Evolutionary conservation across 2,797 vertebrate species (phyloP).

Genomic region (Chaunax sp.): DNA sequence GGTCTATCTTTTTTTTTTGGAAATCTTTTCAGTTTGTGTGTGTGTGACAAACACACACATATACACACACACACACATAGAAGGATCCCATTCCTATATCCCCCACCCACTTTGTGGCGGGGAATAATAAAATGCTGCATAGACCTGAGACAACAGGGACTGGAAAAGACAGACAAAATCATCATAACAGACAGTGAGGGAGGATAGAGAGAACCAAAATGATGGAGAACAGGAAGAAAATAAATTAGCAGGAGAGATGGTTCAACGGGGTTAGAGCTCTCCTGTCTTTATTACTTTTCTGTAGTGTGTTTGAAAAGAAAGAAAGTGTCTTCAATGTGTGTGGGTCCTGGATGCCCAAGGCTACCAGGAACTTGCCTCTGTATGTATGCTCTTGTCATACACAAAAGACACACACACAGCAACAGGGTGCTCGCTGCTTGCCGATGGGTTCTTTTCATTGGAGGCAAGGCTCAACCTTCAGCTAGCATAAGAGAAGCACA

Average conservation of each 20-base stretch:
- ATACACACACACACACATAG: no score
- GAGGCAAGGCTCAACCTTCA: constrained; percentile 80
- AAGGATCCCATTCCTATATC: no score
- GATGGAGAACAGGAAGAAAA: constrained; percentile 20
- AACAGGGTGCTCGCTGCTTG: constrained; percentile 67
- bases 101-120: background rate
- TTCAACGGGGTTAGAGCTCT: constrained; percentile 64
- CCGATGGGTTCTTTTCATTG: constrained; percentile 77
- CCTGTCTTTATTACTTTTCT: constrained; percentile 78
- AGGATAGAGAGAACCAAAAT: constrained; percentile 30
- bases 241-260: constrained; percentile 49
- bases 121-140: background rate
- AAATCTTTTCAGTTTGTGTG: no score
- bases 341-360: constrained; percentile 73
- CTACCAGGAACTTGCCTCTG: constrained; percentile 52
- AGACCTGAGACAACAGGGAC: background rate
- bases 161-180: constrained; percentile 3
- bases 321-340: constrained; percentile 65
- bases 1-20: background rate
- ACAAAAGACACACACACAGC: constrained; percentile 28
- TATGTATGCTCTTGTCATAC: constrained; percentile 22
- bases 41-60: no score
- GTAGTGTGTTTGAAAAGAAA: constrained; percentile 73
- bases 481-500: constrained; percentile 79
- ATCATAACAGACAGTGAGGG: constrained; percentile 6